Evolutionary conservation across 2,113 vertebrate genomes (phyloP), one percentile per base, ranked within the genome.

Genomic region (Onychostoma macrolepis): DNA sequence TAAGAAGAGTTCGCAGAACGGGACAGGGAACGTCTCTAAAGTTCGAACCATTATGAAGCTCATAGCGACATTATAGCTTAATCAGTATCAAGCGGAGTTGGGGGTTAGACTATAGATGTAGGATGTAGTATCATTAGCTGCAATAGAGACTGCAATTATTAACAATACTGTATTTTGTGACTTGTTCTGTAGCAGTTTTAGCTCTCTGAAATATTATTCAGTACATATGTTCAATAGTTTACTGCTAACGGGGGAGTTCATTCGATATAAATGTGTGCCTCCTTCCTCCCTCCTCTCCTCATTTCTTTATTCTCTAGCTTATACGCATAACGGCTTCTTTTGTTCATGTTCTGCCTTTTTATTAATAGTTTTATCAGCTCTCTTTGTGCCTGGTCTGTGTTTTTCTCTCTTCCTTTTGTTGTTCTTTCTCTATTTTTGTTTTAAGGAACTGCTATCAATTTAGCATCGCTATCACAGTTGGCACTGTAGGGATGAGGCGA

Each of bases 111-210:
- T 90, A 81, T 87, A 81, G 82, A 83, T 88, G 69, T 93, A 91
- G 92, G 88, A 88, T 88, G 86, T 93, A 92, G 91, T 90, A 80
- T 92, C 89, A 88, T 93, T 94, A 94, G 92, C 93, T 93, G 90
- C 91, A 90, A 90, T 92, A 92, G 92, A 94, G 92, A 92, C 92
- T 87, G 89, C 94, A 93, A 91, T 93, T 93, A 93, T 92, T 91
- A 91, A 90, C 71, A 92, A 91, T 90, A 90, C 86, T 94, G 94
- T 95, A 93, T 91, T 94, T 94, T 92, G 95, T 95, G 95, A 93
- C 93, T 95, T 92, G 94, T 94, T 95, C 50, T 91, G 94, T 95
- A 95, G 94, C 94, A 90, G 90, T 94, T 93, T 94, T 94, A 95
- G 93, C 93, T 92, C 91, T 85, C 71, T 89, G 85, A 92, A 91